Evolutionary conservation across 2,113 vertebrate species (phyloP).

Genomic region (Callipepla squamata): DNA sequence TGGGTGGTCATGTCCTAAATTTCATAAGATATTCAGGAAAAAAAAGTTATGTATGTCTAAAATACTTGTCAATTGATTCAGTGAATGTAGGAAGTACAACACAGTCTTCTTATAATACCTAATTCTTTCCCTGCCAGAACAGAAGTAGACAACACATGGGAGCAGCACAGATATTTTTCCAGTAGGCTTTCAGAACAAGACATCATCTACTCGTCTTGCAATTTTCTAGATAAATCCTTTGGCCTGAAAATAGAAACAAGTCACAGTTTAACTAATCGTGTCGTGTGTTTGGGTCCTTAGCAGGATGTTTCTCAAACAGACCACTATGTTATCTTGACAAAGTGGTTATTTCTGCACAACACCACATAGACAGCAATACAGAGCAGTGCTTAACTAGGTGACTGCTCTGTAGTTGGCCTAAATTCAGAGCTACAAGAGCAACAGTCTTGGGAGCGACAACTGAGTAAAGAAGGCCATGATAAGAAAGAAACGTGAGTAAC

Average conservation of each 20-base stretch:
- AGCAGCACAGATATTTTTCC: background rate
- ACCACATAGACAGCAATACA: background rate
- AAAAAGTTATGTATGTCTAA: background rate
- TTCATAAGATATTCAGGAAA: background rate
- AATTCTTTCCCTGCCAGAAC: background rate
- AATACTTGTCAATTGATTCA: background rate
- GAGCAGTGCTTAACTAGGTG: background rate
- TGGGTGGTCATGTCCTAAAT: background rate
- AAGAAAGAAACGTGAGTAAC: background rate
- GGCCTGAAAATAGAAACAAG: background rate
- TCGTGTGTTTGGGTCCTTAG: background rate
- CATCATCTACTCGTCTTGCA: background rate
- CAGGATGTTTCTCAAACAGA: background rate
- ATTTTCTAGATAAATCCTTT: background rate
- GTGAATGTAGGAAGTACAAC: background rate
- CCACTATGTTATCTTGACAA: background rate
- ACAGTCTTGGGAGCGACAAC: rapidly evolving
- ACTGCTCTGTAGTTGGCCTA: background rate
- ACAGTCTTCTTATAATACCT: background rate
- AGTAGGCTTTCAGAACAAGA: background rate
- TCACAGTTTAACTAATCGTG: background rate
- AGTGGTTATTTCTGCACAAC: background rate
- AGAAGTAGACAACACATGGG: background rate
- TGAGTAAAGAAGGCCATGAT: background rate
- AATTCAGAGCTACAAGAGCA: background rate